phyloP scores from a whole-genome alignment of 2,888 invertebrate species.

The Phymatocera aterrima region DNA sequence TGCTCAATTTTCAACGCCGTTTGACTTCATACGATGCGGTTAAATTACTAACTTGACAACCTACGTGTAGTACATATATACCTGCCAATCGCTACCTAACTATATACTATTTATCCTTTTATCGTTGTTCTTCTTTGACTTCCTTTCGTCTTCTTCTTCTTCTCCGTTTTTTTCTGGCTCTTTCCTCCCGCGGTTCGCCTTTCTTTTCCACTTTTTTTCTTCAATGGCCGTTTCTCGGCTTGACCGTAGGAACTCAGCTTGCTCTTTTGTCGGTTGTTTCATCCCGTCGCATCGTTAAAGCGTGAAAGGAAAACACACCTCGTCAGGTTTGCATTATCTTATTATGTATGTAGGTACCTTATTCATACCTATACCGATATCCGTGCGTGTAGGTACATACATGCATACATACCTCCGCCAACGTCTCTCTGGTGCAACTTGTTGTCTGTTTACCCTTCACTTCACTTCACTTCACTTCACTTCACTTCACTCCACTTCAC shows the following conservation, averaged over 20 bases:
- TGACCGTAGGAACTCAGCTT: not conserved
- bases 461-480: too few relatives aligned
- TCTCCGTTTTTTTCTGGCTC: not conserved
- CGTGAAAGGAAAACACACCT: slow-evolving; percentile 20
- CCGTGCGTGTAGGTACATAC: not conserved
- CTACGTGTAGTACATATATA: not conserved
- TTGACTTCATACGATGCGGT: not conserved
- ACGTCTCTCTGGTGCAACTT: too few relatives aligned
- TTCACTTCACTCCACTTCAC: too few relatives aligned
- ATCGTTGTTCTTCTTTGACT: not conserved
- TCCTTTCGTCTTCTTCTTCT: not conserved
- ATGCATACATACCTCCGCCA: slow-evolving; percentile 11
- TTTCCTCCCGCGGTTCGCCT: too few relatives aligned
- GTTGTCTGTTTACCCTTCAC: too few relatives aligned
- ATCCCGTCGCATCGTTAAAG: slow-evolving; percentile 19
- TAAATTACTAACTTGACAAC: slow-evolving; percentile 30
- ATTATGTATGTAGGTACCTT: not conserved
- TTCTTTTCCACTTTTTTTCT: not conserved
- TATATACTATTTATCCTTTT: not conserved
- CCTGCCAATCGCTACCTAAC: slow-evolving; percentile 22
- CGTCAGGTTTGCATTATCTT: slow-evolving; percentile 34
- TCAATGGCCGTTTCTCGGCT: not conserved
- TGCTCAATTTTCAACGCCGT: not conserved
- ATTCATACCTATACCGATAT: not conserved
- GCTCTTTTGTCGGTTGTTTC: not conserved